Evolutionary conservation across 2,888 invertebrate species (phyloP), one percentile per base, ranked within the genome.

Genomic region (Rambutsinella grinnellia): DNA sequence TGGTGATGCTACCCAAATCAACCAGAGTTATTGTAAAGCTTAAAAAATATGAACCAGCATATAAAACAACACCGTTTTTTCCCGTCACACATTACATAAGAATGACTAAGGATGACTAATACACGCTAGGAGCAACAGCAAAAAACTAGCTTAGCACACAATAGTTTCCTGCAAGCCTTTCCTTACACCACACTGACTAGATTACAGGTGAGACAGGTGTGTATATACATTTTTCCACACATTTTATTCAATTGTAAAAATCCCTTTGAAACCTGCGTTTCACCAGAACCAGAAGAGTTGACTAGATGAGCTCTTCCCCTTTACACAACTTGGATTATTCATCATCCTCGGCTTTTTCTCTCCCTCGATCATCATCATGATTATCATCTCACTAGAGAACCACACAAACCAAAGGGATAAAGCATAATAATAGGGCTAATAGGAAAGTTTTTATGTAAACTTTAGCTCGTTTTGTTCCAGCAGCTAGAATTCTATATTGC

Each of bases 181-280:
- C 36, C 36, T n/a, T n/a, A n/a, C n/a, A n/a, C 44, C n/a, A n/a
- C n/a, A 49, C n/a, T n/a, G 54, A 74, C 61, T 74, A 54, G 67
- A 74, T 74, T 74, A 66, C 74, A 74, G 74, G 74, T 74, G 74
- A 67, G 67, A 54, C 74, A 74, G 74, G 74, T 67, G 74, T 56
- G 74, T 61, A 27, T 49, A 21, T n/a, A 36, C 36, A 51, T 47
- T 63, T 36, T 27, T 63, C 51, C 49, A 49, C 61, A 62, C 27
- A 63, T 49, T 53, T 26, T 26, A 36, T 5, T 36, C 13, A 8
- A 36, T 36, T 36, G 36, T 36, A 36, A 36, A 36, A 36, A 36
- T 8, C 36, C 36, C 36, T 13, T 36, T 36, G 10, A 49, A 49
- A 53, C 23, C 53, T 24, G 19, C 24, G 21, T 17, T 15, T 5